These are phyloP conservation scores for Stichodactyla mertensii DNA, from an alignment of 64 coral and sea anemone species.

Conservation along the genomic window DNA sequence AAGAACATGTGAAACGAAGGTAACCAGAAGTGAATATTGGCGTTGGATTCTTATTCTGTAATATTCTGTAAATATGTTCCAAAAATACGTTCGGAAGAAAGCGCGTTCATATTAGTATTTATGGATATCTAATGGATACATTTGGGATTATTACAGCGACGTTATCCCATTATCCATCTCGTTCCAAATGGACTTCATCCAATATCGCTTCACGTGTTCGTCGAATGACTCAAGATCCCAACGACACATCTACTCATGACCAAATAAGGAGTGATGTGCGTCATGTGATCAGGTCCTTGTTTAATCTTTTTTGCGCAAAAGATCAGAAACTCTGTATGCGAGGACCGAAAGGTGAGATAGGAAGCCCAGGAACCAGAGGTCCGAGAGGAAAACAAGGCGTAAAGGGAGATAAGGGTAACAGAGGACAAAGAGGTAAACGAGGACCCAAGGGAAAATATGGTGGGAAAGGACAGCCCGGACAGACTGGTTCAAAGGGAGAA, in stretches of 20 bases:
- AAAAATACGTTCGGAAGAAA: too few species aligned
- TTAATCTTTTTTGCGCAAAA: background rate
- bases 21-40: too few species aligned
- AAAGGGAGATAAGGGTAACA: background rate
- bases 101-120: too few species aligned
- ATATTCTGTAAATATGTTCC: too few species aligned
- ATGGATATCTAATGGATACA: too few species aligned
- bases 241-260: background rate
- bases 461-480: background rate
- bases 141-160: background rate
- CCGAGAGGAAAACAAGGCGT: background rate
- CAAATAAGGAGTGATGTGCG: background rate
- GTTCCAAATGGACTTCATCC: background rate
- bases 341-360: conserved; percentile 17
- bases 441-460: background rate
- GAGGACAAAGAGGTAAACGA: conserved; percentile 13
- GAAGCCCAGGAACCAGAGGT: background rate
- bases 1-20: too few species aligned
- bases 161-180: background rate
- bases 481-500: background rate
- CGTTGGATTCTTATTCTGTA: too few species aligned
- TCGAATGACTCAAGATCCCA: background rate
- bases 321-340: conserved; percentile 32
- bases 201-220: background rate
- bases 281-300: background rate